phyloP scores from a whole-genome alignment of 2,888 invertebrate species.

The Pantelozetes paolii region DNA sequence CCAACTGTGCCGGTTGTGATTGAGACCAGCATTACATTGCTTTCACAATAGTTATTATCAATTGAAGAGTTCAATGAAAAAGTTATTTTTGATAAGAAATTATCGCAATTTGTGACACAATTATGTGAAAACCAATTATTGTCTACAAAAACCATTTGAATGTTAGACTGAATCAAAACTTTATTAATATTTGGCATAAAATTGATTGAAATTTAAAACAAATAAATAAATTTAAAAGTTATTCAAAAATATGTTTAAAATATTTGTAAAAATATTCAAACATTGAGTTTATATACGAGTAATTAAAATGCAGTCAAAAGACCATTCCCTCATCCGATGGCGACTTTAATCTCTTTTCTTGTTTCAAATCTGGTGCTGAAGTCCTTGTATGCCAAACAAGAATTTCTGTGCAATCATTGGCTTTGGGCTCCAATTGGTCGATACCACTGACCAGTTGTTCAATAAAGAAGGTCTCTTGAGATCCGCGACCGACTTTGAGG shows the following conservation, averaged over 20 bases:
- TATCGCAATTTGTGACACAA: no score
- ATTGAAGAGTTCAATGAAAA: not conserved
- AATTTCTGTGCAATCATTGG: conserved; percentile 79
- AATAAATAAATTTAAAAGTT: no score
- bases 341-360: conserved; percentile 60
- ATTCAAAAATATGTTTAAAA: no score
- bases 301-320: not conserved
- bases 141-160: no score
- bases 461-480: conserved; percentile 79
- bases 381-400: conserved; percentile 98
- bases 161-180: no score
- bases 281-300: not conserved
- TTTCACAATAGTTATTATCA: not conserved
- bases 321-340: not conserved
- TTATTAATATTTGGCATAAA: no score
- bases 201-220: no score
- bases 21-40: no score
- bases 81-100: conserved; percentile 6
- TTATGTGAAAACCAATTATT: no score
- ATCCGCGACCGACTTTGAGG: conserved; percentile 78
- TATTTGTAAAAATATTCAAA: no score
- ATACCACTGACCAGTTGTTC: conserved; percentile 63
- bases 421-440: conserved; percentile 80
- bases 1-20: conserved; percentile 9
- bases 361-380: conserved; percentile 72